A percentile compares a stretch with the other conserved stretches of the same genome.
Evolutionary conservation across 2,888 invertebrate genomes (phyloP).

Genomic region (Alsophila aescularia): DNA sequence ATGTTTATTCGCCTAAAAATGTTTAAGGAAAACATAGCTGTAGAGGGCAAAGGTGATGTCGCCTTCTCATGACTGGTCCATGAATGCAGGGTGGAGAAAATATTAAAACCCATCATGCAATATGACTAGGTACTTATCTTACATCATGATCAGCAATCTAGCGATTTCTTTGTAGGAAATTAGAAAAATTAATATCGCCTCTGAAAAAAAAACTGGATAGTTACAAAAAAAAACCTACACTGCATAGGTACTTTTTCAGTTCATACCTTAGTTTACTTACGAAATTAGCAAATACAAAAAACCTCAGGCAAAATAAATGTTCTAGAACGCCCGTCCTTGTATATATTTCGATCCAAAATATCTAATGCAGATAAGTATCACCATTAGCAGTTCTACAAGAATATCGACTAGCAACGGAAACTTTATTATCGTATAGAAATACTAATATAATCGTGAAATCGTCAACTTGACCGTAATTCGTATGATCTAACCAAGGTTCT

Average conservation of each 20-base stretch:
- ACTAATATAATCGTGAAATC: conserved; percentile 71
- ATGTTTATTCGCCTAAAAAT: background rate
- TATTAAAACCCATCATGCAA: too few relatives aligned
- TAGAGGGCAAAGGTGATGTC: background rate
- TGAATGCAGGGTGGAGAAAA: too few relatives aligned
- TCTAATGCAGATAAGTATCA: conserved; percentile 32
- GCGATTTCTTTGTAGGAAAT: too few relatives aligned
- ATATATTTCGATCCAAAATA: conserved; percentile 25
- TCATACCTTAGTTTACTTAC: too few relatives aligned
- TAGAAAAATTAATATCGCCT: too few relatives aligned
- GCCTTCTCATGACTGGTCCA: too few relatives aligned
- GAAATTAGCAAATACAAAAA: background rate
- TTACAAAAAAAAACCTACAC: too few relatives aligned
- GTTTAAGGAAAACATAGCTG: background rate
- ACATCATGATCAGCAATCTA: too few relatives aligned
- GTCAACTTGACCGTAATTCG: conserved; percentile 84
- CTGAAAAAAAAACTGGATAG: too few relatives aligned
- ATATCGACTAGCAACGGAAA: conserved; percentile 48
- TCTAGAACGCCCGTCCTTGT: conserved; percentile 10
- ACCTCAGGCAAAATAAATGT: background rate
- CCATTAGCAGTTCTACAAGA: conserved; percentile 28
- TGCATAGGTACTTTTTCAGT: too few relatives aligned
- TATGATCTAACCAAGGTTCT: conserved; percentile 78
- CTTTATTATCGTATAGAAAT: conserved; percentile 69
- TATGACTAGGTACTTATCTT: too few relatives aligned